Evolutionary conservation across 2,888 invertebrate genomes (phyloP).

Genomic region (Unio pictorum): DNA sequence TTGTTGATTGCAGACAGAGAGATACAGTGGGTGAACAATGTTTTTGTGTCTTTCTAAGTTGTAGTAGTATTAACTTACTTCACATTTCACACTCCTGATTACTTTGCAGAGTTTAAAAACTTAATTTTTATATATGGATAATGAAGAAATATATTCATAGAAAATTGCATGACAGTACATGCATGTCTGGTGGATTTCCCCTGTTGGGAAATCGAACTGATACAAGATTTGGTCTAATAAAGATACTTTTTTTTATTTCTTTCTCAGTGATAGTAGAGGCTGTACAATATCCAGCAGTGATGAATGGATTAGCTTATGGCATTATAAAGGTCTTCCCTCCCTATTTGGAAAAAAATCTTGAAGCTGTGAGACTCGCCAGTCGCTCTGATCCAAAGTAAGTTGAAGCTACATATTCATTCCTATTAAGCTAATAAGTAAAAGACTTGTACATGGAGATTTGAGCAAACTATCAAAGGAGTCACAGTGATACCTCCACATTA

Average conservation of each 20-base stretch:
- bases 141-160: no score
- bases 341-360: constrained; percentile 40
- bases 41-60: no score
- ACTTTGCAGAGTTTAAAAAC: no score
- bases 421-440: no score
- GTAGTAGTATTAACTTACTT: no score
- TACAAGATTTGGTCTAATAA: not conserved
- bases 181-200: not conserved
- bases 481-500: no score
- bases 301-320: constrained; percentile 52
- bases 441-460: not conserved
- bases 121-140: no score
- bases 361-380: constrained; percentile 22
- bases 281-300: constrained; percentile 49
- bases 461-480: no score
- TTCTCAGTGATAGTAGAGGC: constrained; percentile 43
- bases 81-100: no score
- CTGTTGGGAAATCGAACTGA: not conserved
- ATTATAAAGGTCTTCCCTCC: constrained; percentile 39
- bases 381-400: constrained; percentile 39
- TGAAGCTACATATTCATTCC: not conserved
- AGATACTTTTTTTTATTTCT: not conserved
- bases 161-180: no score
- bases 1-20: no score
- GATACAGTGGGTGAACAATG: no score